Base-by-base conservation (phyloP, 2,888 invertebrate genomes). In the Rhagophthalmus giganteus region DNA sequence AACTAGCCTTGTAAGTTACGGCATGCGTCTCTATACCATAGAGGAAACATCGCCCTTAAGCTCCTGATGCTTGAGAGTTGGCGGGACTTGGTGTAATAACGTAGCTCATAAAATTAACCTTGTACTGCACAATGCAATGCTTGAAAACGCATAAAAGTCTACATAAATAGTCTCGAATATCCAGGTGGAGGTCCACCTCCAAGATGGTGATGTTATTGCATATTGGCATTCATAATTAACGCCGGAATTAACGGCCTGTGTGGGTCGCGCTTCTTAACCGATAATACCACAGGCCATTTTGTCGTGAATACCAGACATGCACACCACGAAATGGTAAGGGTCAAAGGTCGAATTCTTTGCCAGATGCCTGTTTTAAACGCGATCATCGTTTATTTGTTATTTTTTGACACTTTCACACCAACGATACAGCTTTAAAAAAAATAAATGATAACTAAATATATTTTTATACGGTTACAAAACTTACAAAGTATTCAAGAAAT, bases 141-240 rank as follows among this genome's bases (percentile, higher is more conserved):
- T 66, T 63, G 65, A 68, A 69, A 67, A 69, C 65, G 63, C 70
- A 72, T 73, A 72, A 73, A 73, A 70, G 72, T 73, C 71, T 56
- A 69, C 72, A 72, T 72, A 73, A 73, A 73, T 72, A 72, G 69
- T 70, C 68, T 67, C 67, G 63, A 63, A 68, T 70, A 67, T 69
- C 71, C 70, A 72, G 70, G 71, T 72, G 71, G 68, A 65, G 69
- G 67, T 62, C 67, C 64, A 65, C 64, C 64, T 61, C 58, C 57
- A 55, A 58, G 53, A 49, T 55, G 55, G 39, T 56, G 58, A 58
- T 64, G 62, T 64, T 64, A 65, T 65, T 65, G 64, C 65, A 66
- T 69, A 68, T 69, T 67, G 66, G 66, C 65, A 62, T 66, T 67
- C 62, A 66, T 66, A 70, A 70, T 70, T 70, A 70, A 64, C 60